Base-by-base conservation (phyloP, 2,888 invertebrate species). In the Athetis lepigone region DNA sequence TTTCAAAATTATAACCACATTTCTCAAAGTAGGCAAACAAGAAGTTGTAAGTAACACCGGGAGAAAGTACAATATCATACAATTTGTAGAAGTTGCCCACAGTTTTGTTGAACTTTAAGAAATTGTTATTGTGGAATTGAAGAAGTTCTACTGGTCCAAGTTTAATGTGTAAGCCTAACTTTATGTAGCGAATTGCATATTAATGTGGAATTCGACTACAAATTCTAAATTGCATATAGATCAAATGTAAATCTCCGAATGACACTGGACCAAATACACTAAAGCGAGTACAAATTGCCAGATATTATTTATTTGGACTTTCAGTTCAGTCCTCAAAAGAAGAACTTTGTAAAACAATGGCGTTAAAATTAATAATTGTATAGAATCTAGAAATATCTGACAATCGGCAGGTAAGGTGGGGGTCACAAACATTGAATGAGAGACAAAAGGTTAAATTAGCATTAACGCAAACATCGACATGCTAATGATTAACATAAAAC, bases 401-500 rank as follows among this genome's bases (percentile, higher is more conserved):
- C 58, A 70, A 77, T 70, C 47, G 73, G 69, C 64, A 50, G 11
- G 23, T 69, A 66, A 61, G 40, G 56, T 58, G 56, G 57, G 52
- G 69, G 55, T 73, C 75, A 72, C 60, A 69, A 39, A 79, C 69
- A 77, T 65, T 67, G 52, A 76, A 72, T 76, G 67, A 63, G 58
- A 72, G 58, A 72, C 54, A 65, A 66, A 70, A 61, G 55, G 77
- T 47, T 68, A 80, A 79, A 73, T 76, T 59, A 75, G 72, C 77
- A 76, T 65, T 43, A 80, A 84, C 73, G 78, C 77, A 81, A 79
- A 87, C 77, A 86, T 82, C 72, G 67, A 80, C 56, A 77, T 88
- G 88, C 88, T 81, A 60, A 82, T 76, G 79, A 72, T 70, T 68
- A 85, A 84, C 71, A 83, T 64, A 81, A 83, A 82, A 74, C 43